phyloP scores from a whole-genome alignment of 1,140 invertebrate species.

The Nilaparvata lugens region DNA sequence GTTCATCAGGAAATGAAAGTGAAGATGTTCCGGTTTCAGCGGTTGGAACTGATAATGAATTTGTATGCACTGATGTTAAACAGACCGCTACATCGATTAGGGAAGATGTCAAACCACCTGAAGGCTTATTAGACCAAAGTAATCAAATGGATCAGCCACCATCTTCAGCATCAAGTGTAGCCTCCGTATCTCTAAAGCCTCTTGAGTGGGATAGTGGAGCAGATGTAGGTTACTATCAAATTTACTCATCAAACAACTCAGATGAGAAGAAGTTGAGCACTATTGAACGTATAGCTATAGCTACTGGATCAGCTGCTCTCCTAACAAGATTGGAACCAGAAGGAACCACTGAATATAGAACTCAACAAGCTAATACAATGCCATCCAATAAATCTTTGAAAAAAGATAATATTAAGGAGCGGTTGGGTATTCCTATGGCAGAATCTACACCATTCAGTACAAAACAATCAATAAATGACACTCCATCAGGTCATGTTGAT shows the following conservation, averaged over 20 bases:
- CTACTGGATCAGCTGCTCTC: slow-evolving; percentile 28
- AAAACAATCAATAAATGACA: not conserved
- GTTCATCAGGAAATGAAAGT: slow-evolving; percentile 2
- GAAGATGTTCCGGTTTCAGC: not conserved
- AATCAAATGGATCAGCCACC: not conserved
- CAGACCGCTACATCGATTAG: not conserved
- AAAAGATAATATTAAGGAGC: not conserved
- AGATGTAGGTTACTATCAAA: slow-evolving; percentile 57
- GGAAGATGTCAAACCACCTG: slow-evolving; percentile 13
- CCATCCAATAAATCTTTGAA: not conserved
- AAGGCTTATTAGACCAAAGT: slow-evolving; percentile 7
- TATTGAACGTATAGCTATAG: slow-evolving; percentile 44
- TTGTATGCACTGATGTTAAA: not conserved
- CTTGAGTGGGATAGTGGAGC: slow-evolving; percentile 68
- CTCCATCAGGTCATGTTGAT: not conserved
- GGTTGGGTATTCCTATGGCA: slow-evolving; percentile 10
- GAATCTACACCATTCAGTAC: slow-evolving; percentile 21
- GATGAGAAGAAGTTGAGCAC: slow-evolving; percentile 37
- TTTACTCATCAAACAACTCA: not conserved
- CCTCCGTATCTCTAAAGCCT: slow-evolving; percentile 17
- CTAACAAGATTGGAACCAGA: slow-evolving; percentile 36
- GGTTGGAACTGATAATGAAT: not conserved
- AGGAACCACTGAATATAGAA: slow-evolving; percentile 32
- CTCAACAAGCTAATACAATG: slow-evolving; percentile 2
- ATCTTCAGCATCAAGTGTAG: slow-evolving; percentile 21